Conservation (phyloP, 2,797 vertebrate species). For the Notoglanidium macrostoma region DNA sequence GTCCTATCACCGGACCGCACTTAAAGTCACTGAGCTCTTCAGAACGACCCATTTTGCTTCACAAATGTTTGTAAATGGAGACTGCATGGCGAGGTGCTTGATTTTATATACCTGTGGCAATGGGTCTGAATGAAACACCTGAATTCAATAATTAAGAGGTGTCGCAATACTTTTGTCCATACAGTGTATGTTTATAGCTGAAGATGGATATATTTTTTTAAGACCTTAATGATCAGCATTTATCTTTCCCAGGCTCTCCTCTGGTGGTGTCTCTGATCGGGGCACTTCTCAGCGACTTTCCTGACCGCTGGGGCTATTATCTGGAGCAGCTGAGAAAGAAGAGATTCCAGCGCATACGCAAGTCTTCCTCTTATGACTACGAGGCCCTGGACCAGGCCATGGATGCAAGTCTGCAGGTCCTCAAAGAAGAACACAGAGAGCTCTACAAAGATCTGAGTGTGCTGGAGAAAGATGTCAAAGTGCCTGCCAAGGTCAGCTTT, state of each 20-base stretch:
- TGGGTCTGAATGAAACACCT: no score
- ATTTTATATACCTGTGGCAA: no score
- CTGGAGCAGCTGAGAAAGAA: constrained; percentile 89
- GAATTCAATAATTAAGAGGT: no score
- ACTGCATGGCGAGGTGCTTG: no score
- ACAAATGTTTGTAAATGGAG: no score
- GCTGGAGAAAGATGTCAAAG: constrained; percentile 90
- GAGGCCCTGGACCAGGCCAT: constrained; percentile 98
- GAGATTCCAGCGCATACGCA: constrained; percentile 92
- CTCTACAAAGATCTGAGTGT: constrained; percentile 92
- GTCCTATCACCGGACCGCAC: no score
- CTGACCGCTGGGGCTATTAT: constrained; percentile 92
- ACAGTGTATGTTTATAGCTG: neutral
- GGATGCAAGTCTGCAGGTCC: constrained; percentile 92
- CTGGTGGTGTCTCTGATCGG: constrained; percentile 95
- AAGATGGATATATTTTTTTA: neutral
- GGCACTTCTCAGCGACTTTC: constrained; percentile 90
- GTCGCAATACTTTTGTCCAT: no score
- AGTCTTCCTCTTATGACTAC: constrained; percentile 95
- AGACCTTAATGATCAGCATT: neutral
- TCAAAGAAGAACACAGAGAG: constrained; percentile 79
- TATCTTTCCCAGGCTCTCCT: constrained; percentile 82
- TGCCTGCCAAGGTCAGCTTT: constrained; percentile 87
- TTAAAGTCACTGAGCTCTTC: no score
- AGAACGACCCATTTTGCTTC: no score